These are phyloP conservation scores for Drosophila kokeensis DNA, from an alignment of 2,888 invertebrate genomes.

Conservation along the genomic window DNA sequence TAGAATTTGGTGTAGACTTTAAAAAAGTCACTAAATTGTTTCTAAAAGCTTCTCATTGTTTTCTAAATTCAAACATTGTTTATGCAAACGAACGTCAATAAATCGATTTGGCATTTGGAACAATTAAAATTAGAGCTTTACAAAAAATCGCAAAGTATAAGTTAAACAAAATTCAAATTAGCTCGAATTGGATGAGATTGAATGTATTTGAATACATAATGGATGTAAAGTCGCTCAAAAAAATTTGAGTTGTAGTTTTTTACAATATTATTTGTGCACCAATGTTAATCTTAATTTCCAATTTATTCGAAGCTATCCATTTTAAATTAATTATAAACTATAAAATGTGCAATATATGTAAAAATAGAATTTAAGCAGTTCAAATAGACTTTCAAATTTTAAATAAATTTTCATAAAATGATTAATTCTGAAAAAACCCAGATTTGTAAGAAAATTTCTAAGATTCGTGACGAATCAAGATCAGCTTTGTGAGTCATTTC, in stretches of 20 bases:
- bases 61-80: not conserved
- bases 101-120: not conserved
- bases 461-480: not conserved
- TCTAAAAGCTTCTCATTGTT: not conserved
- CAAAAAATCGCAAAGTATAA: not conserved
- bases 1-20: too few relatives aligned
- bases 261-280: not conserved
- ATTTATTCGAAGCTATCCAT: not conserved
- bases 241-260: not conserved
- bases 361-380: not conserved
- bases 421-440: not conserved
- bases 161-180: not conserved
- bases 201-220: not conserved
- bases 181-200: not conserved
- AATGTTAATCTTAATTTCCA: not conserved
- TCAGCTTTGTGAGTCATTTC: not conserved
- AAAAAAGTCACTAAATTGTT: not conserved
- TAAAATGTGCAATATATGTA: not conserved
- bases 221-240: not conserved
- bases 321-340: not conserved
- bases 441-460: not conserved
- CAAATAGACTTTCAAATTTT: not conserved
- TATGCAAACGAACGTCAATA: not conserved
- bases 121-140: not conserved
- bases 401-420: not conserved